Percentiles rank a stretch among this genome's conserved stretches.
These are phyloP conservation scores for Gallirallus australis DNA, from an alignment of 2,797 vertebrate genomes.

Conservation along the genomic window DNA sequence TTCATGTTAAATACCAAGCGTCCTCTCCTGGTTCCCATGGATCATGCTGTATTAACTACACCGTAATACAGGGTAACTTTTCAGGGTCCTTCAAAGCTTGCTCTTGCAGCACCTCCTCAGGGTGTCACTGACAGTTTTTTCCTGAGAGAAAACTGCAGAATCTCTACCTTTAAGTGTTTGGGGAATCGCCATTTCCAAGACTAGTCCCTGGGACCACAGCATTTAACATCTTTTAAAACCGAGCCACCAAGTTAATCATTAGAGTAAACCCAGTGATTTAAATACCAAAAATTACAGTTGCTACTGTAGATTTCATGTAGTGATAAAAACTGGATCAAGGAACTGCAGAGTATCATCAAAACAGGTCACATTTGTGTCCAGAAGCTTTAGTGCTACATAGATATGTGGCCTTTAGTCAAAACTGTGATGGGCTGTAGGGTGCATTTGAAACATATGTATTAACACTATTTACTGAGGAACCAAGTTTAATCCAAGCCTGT, in stretches of 20 bases:
- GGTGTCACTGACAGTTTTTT: background rate
- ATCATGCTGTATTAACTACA: background rate
- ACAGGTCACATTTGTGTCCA: background rate
- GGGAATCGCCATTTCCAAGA: background rate
- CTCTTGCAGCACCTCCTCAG: background rate
- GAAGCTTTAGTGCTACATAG: background rate
- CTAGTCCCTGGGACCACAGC: background rate
- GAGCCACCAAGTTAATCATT: background rate
- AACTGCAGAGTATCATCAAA: background rate
- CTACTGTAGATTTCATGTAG: background rate
- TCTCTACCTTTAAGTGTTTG: background rate
- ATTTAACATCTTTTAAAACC: background rate
- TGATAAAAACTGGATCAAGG: background rate
- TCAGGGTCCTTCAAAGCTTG: background rate
- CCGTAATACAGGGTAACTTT: background rate
- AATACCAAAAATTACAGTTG: background rate
- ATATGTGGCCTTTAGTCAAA: background rate
- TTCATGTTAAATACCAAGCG: background rate
- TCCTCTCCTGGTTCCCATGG: background rate
- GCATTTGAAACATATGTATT: background rate
- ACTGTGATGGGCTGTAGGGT: background rate
- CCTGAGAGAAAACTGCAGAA: background rate
- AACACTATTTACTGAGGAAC: background rate
- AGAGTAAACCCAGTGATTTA: background rate
- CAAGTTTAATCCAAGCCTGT: background rate